Evolutionary conservation across 1,140 invertebrate species (phyloP).

Genomic region (Nasonia giraulti): DNA sequence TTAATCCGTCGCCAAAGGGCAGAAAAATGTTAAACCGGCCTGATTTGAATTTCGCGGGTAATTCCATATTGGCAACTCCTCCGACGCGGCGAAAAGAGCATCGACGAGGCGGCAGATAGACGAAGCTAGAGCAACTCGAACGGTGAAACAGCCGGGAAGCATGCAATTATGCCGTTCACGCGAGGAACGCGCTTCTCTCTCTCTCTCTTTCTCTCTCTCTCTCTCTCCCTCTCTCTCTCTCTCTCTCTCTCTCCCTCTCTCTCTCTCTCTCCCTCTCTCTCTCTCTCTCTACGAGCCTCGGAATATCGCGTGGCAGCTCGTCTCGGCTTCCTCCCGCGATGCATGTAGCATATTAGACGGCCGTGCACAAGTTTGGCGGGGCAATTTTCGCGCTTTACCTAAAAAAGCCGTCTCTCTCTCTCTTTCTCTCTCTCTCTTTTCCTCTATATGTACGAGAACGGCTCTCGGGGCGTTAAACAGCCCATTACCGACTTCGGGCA

Average conservation of each 20-base stretch:
- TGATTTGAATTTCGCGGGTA: conserved; percentile 24
- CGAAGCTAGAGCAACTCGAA: background rate
- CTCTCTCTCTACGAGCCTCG: background rate
- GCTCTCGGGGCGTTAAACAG: background rate
- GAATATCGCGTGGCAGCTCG: conserved; percentile 26
- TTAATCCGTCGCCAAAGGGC: background rate
- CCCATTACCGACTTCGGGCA: conserved; percentile 7
- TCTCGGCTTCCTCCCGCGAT: background rate
- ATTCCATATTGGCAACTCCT: conserved; percentile 11
- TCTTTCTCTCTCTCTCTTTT: background rate
- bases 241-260: background rate
- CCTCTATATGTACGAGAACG: background rate
- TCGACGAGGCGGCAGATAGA: background rate
- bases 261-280: conserved; percentile 1
- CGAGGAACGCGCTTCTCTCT: conserved; percentile 44
- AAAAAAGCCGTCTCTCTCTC: background rate
- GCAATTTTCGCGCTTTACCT: conserved; percentile 17
- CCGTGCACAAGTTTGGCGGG: background rate
- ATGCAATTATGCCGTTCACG: conserved; percentile 61
- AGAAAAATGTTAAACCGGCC: background rate
- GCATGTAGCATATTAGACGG: background rate
- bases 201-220: background rate
- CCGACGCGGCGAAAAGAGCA: conserved; percentile 17
- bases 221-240: background rate
- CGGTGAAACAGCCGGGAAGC: conserved; percentile 35